Percentiles rank a stretch among this genome's conserved stretches.
Evolutionary conservation across 2,888 invertebrate genomes (phyloP).

Genomic region (Polydesmus complanatus): DNA sequence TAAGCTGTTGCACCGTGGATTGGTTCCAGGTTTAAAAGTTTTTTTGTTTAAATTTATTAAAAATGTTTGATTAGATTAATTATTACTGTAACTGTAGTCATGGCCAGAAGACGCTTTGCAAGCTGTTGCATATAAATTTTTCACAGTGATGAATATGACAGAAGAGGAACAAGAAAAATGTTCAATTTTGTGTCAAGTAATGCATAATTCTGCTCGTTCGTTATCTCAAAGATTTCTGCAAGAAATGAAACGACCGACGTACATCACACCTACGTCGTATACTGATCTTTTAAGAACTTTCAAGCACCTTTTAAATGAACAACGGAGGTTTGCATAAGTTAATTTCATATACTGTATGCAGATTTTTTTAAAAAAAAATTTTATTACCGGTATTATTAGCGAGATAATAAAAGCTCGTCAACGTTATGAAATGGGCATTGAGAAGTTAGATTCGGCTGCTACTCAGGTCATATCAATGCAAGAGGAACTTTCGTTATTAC

Average conservation of each 20-base stretch:
- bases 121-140: slow-evolving; percentile 70
- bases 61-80: background rate
- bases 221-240: slow-evolving; percentile 48
- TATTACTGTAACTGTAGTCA: slow-evolving; percentile 40
- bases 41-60: background rate
- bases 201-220: slow-evolving; percentile 67
- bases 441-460: slow-evolving; percentile 33
- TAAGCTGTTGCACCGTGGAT: slow-evolving; percentile 90
- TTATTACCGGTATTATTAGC: slow-evolving; percentile 22
- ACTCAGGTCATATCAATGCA: slow-evolving; percentile 34
- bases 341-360: slow-evolving; percentile 16
- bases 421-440: slow-evolving; percentile 34
- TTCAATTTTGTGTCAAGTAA: slow-evolving; percentile 76
- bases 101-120: slow-evolving; percentile 89
- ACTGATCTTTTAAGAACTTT: slow-evolving; percentile 82
- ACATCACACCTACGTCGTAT: slow-evolving; percentile 88
- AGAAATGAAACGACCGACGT: slow-evolving; percentile 47
- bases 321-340: slow-evolving; percentile 37
- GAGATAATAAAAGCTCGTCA: slow-evolving; percentile 31
- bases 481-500: slow-evolving; percentile 32
- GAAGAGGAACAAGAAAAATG: slow-evolving; percentile 53
- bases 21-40: slow-evolving; percentile 60
- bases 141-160: slow-evolving; percentile 59
- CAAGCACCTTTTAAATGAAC: slow-evolving; percentile 57
- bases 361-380: slow-evolving; percentile 3